Evolutionary conservation across 2,888 invertebrate species (phyloP).

Genomic region (Nomada flava): DNA sequence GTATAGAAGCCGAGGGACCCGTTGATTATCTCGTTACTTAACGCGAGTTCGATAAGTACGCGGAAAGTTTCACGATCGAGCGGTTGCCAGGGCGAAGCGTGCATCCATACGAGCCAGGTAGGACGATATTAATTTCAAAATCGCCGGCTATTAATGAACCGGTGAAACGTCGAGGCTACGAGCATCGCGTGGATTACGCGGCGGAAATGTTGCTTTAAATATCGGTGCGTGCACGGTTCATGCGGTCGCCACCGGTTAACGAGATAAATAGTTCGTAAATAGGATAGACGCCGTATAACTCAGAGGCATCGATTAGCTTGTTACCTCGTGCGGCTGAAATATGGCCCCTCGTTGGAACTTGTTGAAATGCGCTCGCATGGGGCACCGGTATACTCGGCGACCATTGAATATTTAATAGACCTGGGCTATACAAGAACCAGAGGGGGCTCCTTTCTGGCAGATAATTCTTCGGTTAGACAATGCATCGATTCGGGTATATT

Average conservation of each 20-base stretch:
- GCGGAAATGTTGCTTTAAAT: constrained; percentile 45
- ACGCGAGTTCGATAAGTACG: constrained; percentile 38
- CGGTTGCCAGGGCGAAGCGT: constrained; percentile 31
- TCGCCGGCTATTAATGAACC: constrained; percentile 22
- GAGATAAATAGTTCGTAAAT: constrained; percentile 64
- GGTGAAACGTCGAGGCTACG: constrained; percentile 2
- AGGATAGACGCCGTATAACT: constrained; percentile 59
- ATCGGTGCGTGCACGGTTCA: constrained; percentile 34
- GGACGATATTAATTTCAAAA: constrained; percentile 61
- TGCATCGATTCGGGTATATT: too few relatives aligned
- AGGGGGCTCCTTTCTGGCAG: constrained; percentile 19
- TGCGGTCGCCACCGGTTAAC: constrained; percentile 43
- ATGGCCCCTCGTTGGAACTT: constrained; percentile 49
- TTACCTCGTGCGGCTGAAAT: constrained; percentile 56
- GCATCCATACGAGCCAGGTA: not conserved
- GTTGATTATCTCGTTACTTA: constrained; percentile 73
- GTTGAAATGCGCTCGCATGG: constrained; percentile 51
- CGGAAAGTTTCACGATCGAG: not conserved
- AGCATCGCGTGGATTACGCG: constrained; percentile 20
- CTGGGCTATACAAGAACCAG: constrained; percentile 32
- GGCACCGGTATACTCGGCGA: constrained; percentile 32
- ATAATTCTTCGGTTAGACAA: too few relatives aligned
- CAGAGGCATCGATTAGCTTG: constrained; percentile 62
- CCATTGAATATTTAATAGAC: constrained; percentile 63
- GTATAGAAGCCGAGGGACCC: constrained; percentile 46